phyloP scores from a whole-genome alignment of 2,113 vertebrate species.

The Mus pahari region DNA sequence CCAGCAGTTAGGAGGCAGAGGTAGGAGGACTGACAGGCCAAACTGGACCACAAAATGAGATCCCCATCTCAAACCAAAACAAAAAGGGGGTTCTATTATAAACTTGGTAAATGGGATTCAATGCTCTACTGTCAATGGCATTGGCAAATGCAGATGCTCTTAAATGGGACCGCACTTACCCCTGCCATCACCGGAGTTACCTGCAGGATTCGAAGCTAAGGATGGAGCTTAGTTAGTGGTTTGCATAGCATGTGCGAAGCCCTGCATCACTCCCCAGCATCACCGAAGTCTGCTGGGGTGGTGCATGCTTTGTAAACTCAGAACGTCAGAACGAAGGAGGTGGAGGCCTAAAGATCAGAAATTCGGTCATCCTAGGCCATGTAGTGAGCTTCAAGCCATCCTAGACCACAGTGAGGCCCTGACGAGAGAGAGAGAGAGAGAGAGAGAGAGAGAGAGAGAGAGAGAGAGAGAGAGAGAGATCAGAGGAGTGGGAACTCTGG shows the following conservation, averaged over 20 bases:
- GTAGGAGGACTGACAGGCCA: background rate
- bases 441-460: too few species aligned
- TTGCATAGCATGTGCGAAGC: background rate
- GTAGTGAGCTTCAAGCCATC: background rate
- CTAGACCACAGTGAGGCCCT: too few species aligned
- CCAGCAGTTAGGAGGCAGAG: background rate
- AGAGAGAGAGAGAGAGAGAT: too few species aligned
- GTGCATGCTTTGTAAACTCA: too few species aligned
- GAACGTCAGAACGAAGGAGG: background rate
- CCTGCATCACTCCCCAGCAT: background rate
- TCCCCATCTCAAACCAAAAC: background rate
- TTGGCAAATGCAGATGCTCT: background rate
- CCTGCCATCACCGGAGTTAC: background rate
- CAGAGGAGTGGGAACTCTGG: background rate
- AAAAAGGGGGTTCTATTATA: slow-evolving; percentile 43
- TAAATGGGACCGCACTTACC: background rate
- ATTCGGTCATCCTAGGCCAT: too few species aligned
- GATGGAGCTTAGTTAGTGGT: too few species aligned
- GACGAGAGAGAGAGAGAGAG: too few species aligned
- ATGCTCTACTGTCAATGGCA: slow-evolving; percentile 1
- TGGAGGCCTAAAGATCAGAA: background rate
- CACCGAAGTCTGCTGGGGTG: too few species aligned
- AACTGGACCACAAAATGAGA: background rate
- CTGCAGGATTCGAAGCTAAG: background rate
- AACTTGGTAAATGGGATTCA: slow-evolving; percentile 21